phyloP scores from a whole-genome alignment of 2,113 vertebrate species.

The Ovis canadensis region DNA sequence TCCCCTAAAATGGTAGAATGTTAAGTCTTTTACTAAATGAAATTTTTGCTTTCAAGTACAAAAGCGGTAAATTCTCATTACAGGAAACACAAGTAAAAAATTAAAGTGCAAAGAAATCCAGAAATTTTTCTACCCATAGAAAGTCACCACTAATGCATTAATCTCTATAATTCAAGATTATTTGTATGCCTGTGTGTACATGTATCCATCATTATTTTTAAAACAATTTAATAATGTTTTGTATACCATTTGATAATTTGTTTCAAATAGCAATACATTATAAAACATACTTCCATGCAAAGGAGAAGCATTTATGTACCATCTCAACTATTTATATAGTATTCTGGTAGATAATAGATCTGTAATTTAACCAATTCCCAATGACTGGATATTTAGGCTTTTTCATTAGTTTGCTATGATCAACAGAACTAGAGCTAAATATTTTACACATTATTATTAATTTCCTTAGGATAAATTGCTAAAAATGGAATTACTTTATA shows the following conservation, averaged over 20 bases:
- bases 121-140: background rate
- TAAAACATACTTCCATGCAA: background rate
- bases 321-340: background rate
- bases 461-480: background rate
- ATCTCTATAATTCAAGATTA: background rate
- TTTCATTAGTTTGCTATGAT: background rate
- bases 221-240: background rate
- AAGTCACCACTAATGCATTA: background rate
- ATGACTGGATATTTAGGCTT: background rate
- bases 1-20: conserved; percentile 20
- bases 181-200: background rate
- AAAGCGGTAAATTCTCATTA: background rate
- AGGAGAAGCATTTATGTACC: background rate
- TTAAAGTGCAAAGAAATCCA: background rate
- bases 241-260: background rate
- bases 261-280: background rate
- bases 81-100: background rate
- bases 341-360: background rate
- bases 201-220: background rate
- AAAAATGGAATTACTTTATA: conserved; percentile 6
- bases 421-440: conserved; percentile 3
- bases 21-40: background rate
- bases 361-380: background rate
- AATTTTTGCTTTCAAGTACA: background rate
- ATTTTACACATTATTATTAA: background rate